Percentiles rank a stretch among this genome's conserved stretches.
phyloP scores from a whole-genome alignment of 2,888 invertebrate species.

The Tridacna crocea region DNA sequence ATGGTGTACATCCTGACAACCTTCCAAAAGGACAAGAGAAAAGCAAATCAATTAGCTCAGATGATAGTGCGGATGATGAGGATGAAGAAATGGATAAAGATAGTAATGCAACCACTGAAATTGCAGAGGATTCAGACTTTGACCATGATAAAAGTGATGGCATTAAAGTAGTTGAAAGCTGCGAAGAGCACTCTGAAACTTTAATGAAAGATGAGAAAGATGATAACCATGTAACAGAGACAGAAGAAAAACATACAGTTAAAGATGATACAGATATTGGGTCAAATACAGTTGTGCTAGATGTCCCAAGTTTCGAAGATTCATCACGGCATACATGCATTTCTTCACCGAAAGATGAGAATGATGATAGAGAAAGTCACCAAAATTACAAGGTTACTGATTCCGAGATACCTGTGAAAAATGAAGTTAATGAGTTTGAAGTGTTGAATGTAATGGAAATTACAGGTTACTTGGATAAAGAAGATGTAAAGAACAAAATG shows the following conservation, averaged over 20 bases:
- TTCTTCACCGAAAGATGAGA: no score
- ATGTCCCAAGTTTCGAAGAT: no score
- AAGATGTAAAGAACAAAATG: no score
- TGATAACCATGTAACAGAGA: background rate
- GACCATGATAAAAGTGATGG: conserved; percentile 12
- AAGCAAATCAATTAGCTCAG: background rate
- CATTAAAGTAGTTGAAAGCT: background rate
- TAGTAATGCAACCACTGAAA: conserved; percentile 16
- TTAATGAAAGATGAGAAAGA: background rate
- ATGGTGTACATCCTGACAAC: background rate
- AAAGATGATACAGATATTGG: conserved; percentile 5
- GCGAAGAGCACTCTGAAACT: background rate
- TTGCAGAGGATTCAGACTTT: background rate
- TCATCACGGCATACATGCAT: no score
- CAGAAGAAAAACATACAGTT: background rate
- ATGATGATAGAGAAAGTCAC: no score
- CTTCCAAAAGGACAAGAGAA: background rate
- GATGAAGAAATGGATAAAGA: conserved; percentile 5
- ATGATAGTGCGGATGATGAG: conserved; percentile 2
- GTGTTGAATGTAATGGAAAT: no score
- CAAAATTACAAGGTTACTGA: no score
- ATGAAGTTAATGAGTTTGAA: no score
- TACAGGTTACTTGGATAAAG: no score
- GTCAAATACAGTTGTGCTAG: no score
- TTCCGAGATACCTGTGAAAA: no score